These are phyloP conservation scores for Exocentrus adspersus DNA, from an alignment of 2,888 invertebrate species.

Conservation along the genomic window DNA sequence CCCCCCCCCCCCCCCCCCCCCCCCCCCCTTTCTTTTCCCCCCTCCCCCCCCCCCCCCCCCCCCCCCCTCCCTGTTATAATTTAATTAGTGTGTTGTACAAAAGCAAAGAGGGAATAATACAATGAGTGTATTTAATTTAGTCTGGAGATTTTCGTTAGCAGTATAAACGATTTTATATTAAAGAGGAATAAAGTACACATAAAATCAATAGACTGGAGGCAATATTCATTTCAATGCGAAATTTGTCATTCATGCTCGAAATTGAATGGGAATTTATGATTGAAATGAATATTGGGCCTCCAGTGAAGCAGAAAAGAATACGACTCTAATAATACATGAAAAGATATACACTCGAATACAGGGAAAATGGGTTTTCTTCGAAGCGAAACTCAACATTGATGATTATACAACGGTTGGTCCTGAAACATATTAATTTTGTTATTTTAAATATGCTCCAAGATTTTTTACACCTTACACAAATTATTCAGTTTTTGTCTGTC, in stretches of 20 bases:
- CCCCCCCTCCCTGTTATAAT: too few relatives aligned
- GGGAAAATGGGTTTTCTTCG: constrained; percentile 6
- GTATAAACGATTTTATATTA: constrained; percentile 45
- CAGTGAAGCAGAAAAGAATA: constrained; percentile 58
- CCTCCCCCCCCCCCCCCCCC: too few relatives aligned
- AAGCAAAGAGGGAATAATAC: constrained; percentile 10
- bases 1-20: too few relatives aligned
- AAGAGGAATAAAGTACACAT: constrained; percentile 54
- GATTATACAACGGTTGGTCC: neutral
- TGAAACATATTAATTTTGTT: neutral
- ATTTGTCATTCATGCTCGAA: constrained; percentile 64
- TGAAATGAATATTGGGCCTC: constrained; percentile 62
- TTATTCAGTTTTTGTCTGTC: too few relatives aligned
- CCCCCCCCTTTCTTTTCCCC: too few relatives aligned
- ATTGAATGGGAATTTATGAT: constrained; percentile 65
- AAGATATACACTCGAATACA: constrained; percentile 40
- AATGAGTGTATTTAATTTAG: constrained; percentile 29
- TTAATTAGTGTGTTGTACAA: neutral
- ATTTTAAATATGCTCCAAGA: too few relatives aligned
- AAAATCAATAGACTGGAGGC: constrained; percentile 61
- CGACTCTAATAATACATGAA: constrained; percentile 59
- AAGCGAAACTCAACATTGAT: constrained; percentile 6
- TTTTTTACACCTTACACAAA: too few relatives aligned
- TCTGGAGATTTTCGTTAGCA: constrained; percentile 32
- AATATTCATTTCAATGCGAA: constrained; percentile 64